These are phyloP conservation scores for Sycobia sp. DNA, from an alignment of 1,140 invertebrate genomes.

Conservation along the genomic window DNA sequence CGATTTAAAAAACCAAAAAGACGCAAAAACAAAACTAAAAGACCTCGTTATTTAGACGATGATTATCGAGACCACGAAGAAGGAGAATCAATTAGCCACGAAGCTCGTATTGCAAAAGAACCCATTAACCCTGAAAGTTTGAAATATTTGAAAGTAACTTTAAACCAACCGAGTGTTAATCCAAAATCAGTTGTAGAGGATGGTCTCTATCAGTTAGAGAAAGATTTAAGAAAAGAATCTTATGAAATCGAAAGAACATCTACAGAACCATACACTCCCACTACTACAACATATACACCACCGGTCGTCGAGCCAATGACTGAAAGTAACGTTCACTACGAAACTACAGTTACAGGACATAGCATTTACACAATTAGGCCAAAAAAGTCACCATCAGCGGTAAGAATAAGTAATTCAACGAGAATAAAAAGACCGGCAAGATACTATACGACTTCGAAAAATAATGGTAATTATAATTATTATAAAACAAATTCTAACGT, in stretches of 20 bases:
- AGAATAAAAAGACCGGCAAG: slow-evolving; percentile 1
- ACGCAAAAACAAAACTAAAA: background rate
- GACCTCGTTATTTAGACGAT: slow-evolving; percentile 13
- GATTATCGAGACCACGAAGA: slow-evolving; percentile 33
- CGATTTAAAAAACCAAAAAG: background rate
- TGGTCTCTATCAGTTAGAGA: slow-evolving; percentile 44
- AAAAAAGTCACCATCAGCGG: background rate
- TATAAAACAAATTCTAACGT: background rate
- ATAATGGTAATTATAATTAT: background rate
- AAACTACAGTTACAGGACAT: slow-evolving; percentile 8
- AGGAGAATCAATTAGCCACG: background rate
- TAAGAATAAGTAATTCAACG: background rate
- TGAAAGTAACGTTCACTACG: background rate
- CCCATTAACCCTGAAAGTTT: slow-evolving; percentile 16
- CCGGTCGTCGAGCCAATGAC: background rate
- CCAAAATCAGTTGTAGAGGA: slow-evolving; percentile 43
- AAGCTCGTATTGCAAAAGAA: slow-evolving; percentile 32
- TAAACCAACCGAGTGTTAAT: slow-evolving; percentile 31
- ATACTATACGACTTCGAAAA: background rate
- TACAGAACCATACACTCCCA: slow-evolving; percentile 3
- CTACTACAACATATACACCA: background rate
- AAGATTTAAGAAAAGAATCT: slow-evolving; percentile 45
- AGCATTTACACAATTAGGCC: slow-evolving; percentile 20
- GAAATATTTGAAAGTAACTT: background rate
- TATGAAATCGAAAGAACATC: slow-evolving; percentile 39